Conservation (phyloP, 2,113 vertebrate species). For the Podocnemis expansa region DNA sequence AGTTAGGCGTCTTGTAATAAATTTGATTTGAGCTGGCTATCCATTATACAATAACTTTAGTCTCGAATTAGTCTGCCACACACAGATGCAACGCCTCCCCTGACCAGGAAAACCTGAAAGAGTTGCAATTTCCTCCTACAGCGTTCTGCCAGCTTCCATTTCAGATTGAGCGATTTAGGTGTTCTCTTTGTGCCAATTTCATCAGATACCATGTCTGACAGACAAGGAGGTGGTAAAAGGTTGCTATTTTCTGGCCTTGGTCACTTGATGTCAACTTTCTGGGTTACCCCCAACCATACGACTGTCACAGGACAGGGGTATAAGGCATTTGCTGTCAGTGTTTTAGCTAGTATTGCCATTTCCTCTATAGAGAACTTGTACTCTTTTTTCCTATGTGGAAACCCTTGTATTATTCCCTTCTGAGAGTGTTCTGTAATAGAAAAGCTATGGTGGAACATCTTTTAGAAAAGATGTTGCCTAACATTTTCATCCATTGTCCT, state of each 20-base stretch:
- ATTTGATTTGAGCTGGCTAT: background rate
- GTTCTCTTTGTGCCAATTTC: background rate
- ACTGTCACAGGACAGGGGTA: background rate
- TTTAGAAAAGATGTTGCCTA: background rate
- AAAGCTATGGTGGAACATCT: background rate
- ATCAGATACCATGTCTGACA: rapidly evolving
- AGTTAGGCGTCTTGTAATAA: background rate
- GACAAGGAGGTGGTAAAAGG: background rate
- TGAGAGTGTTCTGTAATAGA: background rate
- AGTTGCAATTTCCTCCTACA: background rate
- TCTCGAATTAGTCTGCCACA: background rate
- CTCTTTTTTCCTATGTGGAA: background rate
- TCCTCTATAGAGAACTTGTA: background rate
- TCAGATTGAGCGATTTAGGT: background rate
- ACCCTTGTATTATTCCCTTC: background rate
- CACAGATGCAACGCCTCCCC: background rate
- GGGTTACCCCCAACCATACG: background rate
- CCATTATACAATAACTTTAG: background rate
- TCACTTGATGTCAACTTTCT: background rate
- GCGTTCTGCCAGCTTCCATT: background rate
- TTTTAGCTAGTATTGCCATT: background rate
- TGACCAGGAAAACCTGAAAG: background rate
- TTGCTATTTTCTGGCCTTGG: background rate
- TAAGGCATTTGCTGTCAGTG: background rate
- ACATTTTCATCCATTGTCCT: background rate